Base-by-base conservation (phyloP, 2,888 invertebrate species). In the Creontiades dilutus region DNA sequence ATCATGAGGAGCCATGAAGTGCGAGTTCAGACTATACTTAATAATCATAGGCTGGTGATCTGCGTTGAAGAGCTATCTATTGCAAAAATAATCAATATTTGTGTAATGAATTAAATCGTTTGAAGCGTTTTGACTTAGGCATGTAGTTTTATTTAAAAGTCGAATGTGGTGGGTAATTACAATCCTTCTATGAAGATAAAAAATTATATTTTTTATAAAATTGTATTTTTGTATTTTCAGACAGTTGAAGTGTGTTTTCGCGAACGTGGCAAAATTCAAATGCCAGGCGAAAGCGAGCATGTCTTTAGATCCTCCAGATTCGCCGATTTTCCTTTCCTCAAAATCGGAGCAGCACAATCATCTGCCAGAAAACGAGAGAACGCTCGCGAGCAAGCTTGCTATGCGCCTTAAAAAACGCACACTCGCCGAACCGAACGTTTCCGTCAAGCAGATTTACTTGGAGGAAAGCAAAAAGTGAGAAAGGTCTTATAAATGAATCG, bases 221-320 rank as follows among this genome's bases (percentile, higher is more conserved):
- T 52, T 1, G 3, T 14, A 14, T 52, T 13, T 9, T 75, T 75
- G 11, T 27, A 0, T 37, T 57, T 61, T 57, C 48, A 85, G 85
- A 16, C 57, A 61, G 61, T 47, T 85, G 61, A 55, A 57, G 16
- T 85, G 85, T 23, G 48, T 61, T 14, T 61, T 28, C 23, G 16
- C 61, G 16, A 85, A 85, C 61, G 27, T 61, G 2, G 37, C 57
- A n/a, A 28, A 28, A n/a, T 47, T 61, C 37, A 85, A 46, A 48
- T 85, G 85, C 16, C 85, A 28, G 19, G 61, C 85, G 4, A 55
- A 19, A 61, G 85, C 85, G 5, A 85, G 85, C 68, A 57, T 85
- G 23, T n/a, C 61, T 5, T 28, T 85, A 37, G 85, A 61, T 16
- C 57, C 61, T 13, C 37, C 28, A 9, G 57, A 85, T 13, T 28